These are phyloP conservation scores for Agrilus cyanescens DNA, from an alignment of 2,888 invertebrate species.

Conservation along the genomic window DNA sequence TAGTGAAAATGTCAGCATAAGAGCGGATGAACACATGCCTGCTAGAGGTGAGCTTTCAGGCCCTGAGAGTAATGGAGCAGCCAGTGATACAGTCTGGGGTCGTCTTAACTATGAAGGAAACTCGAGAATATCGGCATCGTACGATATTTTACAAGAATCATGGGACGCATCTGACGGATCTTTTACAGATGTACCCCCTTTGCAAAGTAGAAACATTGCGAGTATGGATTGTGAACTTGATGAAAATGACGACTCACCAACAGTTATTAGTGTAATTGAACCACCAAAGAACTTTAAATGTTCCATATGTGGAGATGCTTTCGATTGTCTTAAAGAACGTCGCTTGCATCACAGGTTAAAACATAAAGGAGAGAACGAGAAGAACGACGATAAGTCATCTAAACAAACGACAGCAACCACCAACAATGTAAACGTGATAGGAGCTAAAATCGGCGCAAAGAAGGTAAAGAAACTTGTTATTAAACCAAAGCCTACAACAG, in stretches of 20 bases:
- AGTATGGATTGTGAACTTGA: slow-evolving; percentile 16
- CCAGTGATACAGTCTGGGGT: slow-evolving; percentile 66
- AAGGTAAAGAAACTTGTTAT: slow-evolving; percentile 28
- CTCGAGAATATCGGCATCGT: slow-evolving; percentile 38
- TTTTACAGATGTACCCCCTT: slow-evolving; percentile 36
- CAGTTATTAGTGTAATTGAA: slow-evolving; percentile 30
- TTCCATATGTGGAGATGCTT: slow-evolving; percentile 44
- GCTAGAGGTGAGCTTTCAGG: slow-evolving; percentile 77
- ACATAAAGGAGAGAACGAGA: slow-evolving; percentile 37
- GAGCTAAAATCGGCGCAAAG: slow-evolving; percentile 24
- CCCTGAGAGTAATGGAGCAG: slow-evolving; percentile 64
- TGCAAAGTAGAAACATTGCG: slow-evolving; percentile 35
- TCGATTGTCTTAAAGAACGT: slow-evolving; percentile 49
- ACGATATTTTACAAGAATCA: slow-evolving; percentile 54
- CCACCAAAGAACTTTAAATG: slow-evolving; percentile 42
- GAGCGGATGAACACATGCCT: slow-evolving; percentile 79
- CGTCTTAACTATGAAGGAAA: slow-evolving; percentile 54
- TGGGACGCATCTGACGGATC: slow-evolving; percentile 60
- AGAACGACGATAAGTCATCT: slow-evolving; percentile 23
- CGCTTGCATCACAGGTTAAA: slow-evolving; percentile 46
- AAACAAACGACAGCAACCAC: slow-evolving; percentile 7
- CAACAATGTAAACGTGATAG: slow-evolving; percentile 27
- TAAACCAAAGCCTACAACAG: slow-evolving; percentile 22
- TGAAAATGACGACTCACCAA: slow-evolving; percentile 21
- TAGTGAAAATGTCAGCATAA: slow-evolving; percentile 63